These are phyloP conservation scores for Dicrostonyx torquatus DNA, from an alignment of 2,797 vertebrate species.

Conservation along the genomic window DNA sequence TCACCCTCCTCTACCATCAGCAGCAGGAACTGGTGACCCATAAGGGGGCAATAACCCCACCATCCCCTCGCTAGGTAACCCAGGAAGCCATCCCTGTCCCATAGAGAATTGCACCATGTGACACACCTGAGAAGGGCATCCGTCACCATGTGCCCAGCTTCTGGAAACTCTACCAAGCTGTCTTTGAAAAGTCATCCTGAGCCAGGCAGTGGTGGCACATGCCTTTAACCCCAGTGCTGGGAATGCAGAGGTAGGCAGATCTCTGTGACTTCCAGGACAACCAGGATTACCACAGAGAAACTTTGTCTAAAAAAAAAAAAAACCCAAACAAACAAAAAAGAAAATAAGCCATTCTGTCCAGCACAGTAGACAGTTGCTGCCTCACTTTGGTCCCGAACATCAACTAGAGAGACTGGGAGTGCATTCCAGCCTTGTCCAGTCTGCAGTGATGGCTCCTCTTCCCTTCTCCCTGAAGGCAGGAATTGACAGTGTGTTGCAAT, in stretches of 20 bases:
- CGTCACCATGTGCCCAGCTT: accelerated
- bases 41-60: background rate
- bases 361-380: background rate
- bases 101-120: accelerated
- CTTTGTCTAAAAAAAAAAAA: background rate
- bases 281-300: background rate
- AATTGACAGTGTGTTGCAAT: background rate
- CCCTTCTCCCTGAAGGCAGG: background rate
- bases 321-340: background rate
- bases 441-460: accelerated
- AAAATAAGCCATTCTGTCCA: background rate
- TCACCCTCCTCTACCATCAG: background rate
- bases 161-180: background rate
- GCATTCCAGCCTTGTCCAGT: accelerated
- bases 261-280: too few relatives aligned
- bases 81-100: background rate
- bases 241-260: too few relatives aligned
- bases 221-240: too few relatives aligned
- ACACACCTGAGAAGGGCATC: background rate
- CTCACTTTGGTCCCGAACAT: background rate
- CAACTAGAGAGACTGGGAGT: accelerated
- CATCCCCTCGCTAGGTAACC: background rate
- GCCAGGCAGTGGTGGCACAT: too few relatives aligned
- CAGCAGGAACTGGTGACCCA: background rate
- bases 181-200: background rate